Base-by-base conservation (phyloP, 2,888 invertebrate genomes). In the Silvanus unidentatus region DNA sequence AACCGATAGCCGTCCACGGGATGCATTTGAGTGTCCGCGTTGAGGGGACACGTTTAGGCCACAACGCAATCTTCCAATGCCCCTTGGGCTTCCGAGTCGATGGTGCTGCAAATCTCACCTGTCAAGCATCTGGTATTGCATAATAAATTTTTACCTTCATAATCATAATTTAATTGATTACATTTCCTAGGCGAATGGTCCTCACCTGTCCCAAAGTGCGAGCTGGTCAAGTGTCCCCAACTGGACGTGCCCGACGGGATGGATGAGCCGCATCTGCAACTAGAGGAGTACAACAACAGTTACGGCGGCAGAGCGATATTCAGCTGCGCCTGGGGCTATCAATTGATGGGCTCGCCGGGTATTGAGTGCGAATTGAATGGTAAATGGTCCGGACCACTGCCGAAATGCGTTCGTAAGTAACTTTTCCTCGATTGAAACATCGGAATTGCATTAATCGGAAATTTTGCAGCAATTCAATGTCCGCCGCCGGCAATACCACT, bases 241-340 rank as follows among this genome's bases (percentile, higher is more conserved):
- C 72, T 90, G 49, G 78, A 79, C 51, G 72, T 86, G 0, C 74
- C 78, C 36, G 74, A 87, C 42, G 78, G 77, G 44, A 72, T 83
- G 4, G 74, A 79, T 36, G 86, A 86, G 57, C 79, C 85, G 0
- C 85, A 86, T 65, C 75, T 91, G 38, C 82, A 81, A 62, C 73
- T 90, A 51, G 77, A 86, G 48, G 88, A 88, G 62, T 81, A 87
- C 69, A 89, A 90, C 72, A 82, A 87, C 48, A 87, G 85, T 57
- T 86, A 82, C 60, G 88, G 88, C 42, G 88, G 88, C 5, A 79
- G 84, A 41, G 88, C 87, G 10, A 79, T 86, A 55, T 92, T 91
- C 74, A 80, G 82, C 52, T 92, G 92, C 66, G 80, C 88, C 50
- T 88, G 88, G 84, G 90, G 91, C 44, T 88, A 89, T 69, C 77